These are phyloP conservation scores for Ceriagrion tenellum DNA, from an alignment of 2,888 invertebrate genomes.

Conservation along the genomic window DNA sequence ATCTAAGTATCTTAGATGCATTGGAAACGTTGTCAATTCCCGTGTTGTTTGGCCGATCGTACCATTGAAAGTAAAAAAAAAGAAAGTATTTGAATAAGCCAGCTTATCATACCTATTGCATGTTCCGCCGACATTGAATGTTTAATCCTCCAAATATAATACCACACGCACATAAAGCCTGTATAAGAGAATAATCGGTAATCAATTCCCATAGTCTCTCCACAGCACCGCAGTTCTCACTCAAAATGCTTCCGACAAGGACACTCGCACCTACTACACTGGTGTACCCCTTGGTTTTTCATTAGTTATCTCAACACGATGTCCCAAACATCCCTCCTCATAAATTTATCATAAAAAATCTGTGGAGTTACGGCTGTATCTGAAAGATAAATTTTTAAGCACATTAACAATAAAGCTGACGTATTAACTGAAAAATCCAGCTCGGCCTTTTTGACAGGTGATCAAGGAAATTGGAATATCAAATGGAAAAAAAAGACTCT, in stretches of 20 bases:
- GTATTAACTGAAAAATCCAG: not conserved
- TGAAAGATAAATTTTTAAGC: not conserved
- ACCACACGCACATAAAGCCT: constrained; percentile 60
- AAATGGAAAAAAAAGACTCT: not conserved
- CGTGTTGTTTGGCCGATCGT: not conserved
- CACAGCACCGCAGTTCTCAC: constrained; percentile 21
- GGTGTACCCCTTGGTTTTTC: not conserved
- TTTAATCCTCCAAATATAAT: constrained; percentile 10
- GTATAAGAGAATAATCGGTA: not conserved
- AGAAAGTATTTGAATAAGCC: not conserved
- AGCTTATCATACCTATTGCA: not conserved
- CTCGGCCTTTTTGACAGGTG: not conserved
- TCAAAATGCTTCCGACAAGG: constrained; percentile 15
- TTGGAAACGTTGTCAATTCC: not conserved
- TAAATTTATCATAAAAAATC: not conserved
- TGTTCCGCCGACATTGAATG: not conserved
- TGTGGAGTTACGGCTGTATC: not conserved
- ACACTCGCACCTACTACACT: not conserved
- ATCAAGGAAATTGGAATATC: not conserved
- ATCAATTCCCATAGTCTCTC: not conserved
- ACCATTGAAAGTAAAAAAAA: not conserved
- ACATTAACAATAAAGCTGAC: not conserved
- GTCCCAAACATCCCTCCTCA: not conserved
- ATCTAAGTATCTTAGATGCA: not conserved
- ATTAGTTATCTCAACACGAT: not conserved